phyloP scores from a whole-genome alignment of 2,797 vertebrate genomes.

The Takifugu rubripes region DNA sequence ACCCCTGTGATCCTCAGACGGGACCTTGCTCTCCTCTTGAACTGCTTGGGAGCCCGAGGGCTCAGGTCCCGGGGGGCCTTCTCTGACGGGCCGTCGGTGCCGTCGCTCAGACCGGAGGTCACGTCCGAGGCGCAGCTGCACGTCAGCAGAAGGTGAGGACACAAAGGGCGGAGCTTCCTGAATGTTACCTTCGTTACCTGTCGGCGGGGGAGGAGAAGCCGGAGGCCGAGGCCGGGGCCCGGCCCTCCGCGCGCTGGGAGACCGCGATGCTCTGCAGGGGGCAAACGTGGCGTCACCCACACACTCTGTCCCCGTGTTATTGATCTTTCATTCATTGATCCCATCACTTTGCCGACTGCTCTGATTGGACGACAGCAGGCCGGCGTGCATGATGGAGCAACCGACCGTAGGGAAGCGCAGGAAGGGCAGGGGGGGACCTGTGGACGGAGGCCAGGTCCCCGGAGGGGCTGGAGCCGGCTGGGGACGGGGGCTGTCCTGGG shows the following conservation, averaged over 20 bases:
- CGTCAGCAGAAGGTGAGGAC: neutral
- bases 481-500: neutral
- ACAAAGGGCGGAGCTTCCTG: neutral
- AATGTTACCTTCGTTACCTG: slow-evolving; percentile 67
- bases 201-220: slow-evolving; percentile 86
- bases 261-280: slow-evolving; percentile 81
- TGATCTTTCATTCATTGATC: neutral
- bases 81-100: slow-evolving; percentile 81
- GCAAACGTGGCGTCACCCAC: too few relatives aligned
- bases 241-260: slow-evolving; percentile 58
- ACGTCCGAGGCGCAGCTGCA: slow-evolving; percentile 85
- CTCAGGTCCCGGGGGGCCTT: slow-evolving; percentile 45
- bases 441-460: neutral
- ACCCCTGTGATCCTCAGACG: slow-evolving; percentile 88
- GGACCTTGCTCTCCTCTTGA: slow-evolving; percentile 81
- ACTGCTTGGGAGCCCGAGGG: slow-evolving; percentile 71
- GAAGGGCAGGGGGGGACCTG: slow-evolving; percentile 63
- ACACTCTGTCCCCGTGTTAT: too few relatives aligned
- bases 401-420: slow-evolving; percentile 83
- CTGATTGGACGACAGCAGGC: too few relatives aligned
- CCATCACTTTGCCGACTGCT: neutral
- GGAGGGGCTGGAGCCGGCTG: slow-evolving; percentile 44
- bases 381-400: too few relatives aligned
- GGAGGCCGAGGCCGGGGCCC: slow-evolving; percentile 44
- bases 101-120: slow-evolving; percentile 85